Percentiles rank a stretch among this genome's conserved stretches.
These are phyloP conservation scores for Campoletis sonorensis DNA, from an alignment of 1,140 invertebrate species.

Conservation along the genomic window DNA sequence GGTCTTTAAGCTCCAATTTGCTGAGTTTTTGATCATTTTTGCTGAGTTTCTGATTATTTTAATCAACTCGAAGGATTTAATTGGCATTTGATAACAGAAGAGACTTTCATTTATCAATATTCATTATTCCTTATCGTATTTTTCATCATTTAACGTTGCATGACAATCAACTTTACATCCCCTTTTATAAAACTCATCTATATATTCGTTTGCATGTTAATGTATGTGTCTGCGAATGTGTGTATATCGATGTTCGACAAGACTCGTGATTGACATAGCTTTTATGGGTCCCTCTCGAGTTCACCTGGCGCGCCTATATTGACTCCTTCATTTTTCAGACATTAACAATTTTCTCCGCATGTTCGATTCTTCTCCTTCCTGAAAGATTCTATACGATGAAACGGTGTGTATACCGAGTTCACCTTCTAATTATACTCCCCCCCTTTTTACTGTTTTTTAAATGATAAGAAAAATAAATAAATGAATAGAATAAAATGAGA, in stretches of 20 bases:
- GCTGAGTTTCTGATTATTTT: too few species aligned
- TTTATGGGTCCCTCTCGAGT: constrained; percentile 36
- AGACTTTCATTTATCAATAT: too few species aligned
- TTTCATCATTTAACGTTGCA: background rate
- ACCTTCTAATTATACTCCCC: background rate
- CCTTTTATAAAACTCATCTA: constrained; percentile 15
- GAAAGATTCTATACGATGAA: background rate
- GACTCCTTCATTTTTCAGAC: constrained; percentile 36
- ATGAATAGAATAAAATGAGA: too few species aligned
- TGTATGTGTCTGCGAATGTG: background rate
- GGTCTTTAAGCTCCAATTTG: too few species aligned
- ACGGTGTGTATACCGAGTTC: background rate
- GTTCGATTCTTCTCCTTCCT: background rate
- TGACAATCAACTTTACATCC: constrained; percentile 14
- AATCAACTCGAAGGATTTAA: too few species aligned
- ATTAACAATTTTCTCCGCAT: constrained; percentile 15
- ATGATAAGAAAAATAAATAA: too few species aligned
- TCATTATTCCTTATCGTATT: too few species aligned
- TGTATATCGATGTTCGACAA: constrained; percentile 33
- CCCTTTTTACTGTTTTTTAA: background rate
- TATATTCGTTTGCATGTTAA: background rate
- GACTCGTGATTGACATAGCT: constrained; percentile 47
- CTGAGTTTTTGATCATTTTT: too few species aligned
- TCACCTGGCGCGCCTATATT: background rate
- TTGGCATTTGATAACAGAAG: too few species aligned